These are phyloP conservation scores for Thamnophis elegans DNA, from an alignment of 2,797 vertebrate species.

Conservation along the genomic window DNA sequence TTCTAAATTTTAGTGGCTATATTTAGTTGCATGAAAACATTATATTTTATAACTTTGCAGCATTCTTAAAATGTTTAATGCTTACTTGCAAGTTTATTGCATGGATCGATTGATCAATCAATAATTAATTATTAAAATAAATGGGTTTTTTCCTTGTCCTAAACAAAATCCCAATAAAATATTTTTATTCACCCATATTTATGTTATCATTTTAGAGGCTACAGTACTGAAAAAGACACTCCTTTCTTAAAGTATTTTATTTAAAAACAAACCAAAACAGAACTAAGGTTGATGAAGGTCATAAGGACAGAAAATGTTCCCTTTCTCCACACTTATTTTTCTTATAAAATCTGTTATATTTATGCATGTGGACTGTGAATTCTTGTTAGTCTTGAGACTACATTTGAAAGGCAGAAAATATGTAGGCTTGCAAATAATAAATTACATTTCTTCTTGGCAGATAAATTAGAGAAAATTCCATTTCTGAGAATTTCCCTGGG, in stretches of 20 bases:
- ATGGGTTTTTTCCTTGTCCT: background rate
- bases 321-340: background rate
- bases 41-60: background rate
- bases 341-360: background rate
- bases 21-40: background rate
- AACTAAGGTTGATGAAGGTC: constrained; percentile 11
- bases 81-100: background rate
- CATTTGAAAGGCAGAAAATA: background rate
- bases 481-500: background rate
- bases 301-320: background rate
- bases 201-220: background rate
- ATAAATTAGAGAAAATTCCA: background rate
- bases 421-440: background rate
- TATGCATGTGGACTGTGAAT: background rate
- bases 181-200: background rate
- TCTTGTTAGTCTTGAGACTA: background rate
- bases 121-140: background rate
- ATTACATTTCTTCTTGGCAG: background rate
- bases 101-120: background rate
- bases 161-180: background rate
- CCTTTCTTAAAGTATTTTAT: background rate
- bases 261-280: background rate
- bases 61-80: background rate
- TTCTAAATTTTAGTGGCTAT: background rate
- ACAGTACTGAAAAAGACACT: background rate